phyloP scores from a whole-genome alignment of 2,113 vertebrate genomes.

The Oncorhynchus nerka region DNA sequence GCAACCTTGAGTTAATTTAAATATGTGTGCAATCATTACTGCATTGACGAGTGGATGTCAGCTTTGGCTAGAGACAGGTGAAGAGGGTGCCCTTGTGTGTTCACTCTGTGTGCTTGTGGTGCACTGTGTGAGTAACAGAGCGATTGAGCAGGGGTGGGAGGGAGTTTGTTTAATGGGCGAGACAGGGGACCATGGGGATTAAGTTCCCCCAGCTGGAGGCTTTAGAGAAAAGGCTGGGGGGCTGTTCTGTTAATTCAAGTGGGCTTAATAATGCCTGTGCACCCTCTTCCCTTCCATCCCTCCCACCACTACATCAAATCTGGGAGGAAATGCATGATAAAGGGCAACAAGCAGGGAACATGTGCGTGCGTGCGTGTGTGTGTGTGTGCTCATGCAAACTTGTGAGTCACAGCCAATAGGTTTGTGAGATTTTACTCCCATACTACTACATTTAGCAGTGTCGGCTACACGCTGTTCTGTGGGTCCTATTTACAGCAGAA shows the following conservation, averaged over 20 bases:
- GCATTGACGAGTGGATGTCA: not conserved
- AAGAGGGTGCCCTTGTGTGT: constrained; percentile 3
- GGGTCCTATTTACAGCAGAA: constrained; percentile 49
- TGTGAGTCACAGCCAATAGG: constrained; percentile 34
- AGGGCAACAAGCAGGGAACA: constrained; percentile 58
- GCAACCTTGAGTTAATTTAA: constrained; percentile 2
- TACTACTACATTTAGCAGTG: constrained; percentile 42
- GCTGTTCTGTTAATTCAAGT: constrained; percentile 76
- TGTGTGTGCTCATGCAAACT: constrained; percentile 36
- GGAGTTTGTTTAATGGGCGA: constrained; percentile 74
- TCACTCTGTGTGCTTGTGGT: not conserved
- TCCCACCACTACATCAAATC: constrained; percentile 68
- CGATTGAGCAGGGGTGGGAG: constrained; percentile 35
- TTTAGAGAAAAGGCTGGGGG: constrained; percentile 71
- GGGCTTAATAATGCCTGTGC: constrained; percentile 74
- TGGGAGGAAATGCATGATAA: constrained; percentile 66
- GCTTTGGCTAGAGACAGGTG: constrained; percentile 3
- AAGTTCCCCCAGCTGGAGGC: constrained; percentile 67
- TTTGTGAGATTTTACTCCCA: constrained; percentile 44
- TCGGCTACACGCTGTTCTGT: constrained; percentile 42
- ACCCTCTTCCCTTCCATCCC: constrained; percentile 63
- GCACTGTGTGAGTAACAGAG: constrained; percentile 24
- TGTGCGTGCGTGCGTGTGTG: constrained; percentile 16
- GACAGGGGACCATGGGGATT: constrained; percentile 73
- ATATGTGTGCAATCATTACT: constrained; percentile 42